A percentile compares a stretch with the other conserved stretches of the same genome.
Conservation (phyloP, 1,140 invertebrate genomes). For the Drosophila tani region DNA sequence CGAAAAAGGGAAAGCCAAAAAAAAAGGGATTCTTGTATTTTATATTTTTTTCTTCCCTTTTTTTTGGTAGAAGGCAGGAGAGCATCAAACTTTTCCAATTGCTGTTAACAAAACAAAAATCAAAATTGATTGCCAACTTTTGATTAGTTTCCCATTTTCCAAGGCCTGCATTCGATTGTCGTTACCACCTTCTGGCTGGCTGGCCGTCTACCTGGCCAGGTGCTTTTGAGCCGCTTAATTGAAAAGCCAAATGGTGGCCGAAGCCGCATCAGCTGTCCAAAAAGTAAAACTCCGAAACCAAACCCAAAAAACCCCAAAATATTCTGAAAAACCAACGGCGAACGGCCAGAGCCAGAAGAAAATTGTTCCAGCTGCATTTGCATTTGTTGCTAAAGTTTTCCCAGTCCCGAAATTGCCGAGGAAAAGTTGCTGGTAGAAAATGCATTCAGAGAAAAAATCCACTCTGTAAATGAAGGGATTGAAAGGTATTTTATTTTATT, state of each 20-base stretch:
- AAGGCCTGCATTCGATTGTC: slow-evolving; percentile 28
- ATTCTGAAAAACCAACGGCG: slow-evolving; percentile 1
- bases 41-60: background rate
- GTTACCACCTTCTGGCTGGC: background rate
- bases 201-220: slow-evolving; percentile 13
- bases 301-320: slow-evolving; percentile 22
- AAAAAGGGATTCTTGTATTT: slow-evolving; percentile 22
- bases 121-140: slow-evolving; percentile 62
- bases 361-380: slow-evolving; percentile 55
- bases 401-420: slow-evolving; percentile 37
- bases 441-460: background rate
- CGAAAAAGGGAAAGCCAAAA: slow-evolving; percentile 4
- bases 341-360: slow-evolving; percentile 18
- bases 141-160: slow-evolving; percentile 44
- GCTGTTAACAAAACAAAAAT: slow-evolving; percentile 49
- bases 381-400: slow-evolving; percentile 52
- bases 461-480: background rate
- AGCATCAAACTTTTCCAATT: slow-evolving; percentile 50
- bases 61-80: background rate
- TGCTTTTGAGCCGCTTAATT: slow-evolving; percentile 36
- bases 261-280: slow-evolving; percentile 34
- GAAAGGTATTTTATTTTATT: too few species aligned
- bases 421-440: slow-evolving; percentile 28
- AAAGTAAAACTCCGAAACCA: slow-evolving; percentile 33
- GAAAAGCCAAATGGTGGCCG: slow-evolving; percentile 48